Percentiles rank a stretch among this genome's conserved stretches.
Conservation (phyloP, 2,888 invertebrate species). For the Acanthopleura granulata region DNA sequence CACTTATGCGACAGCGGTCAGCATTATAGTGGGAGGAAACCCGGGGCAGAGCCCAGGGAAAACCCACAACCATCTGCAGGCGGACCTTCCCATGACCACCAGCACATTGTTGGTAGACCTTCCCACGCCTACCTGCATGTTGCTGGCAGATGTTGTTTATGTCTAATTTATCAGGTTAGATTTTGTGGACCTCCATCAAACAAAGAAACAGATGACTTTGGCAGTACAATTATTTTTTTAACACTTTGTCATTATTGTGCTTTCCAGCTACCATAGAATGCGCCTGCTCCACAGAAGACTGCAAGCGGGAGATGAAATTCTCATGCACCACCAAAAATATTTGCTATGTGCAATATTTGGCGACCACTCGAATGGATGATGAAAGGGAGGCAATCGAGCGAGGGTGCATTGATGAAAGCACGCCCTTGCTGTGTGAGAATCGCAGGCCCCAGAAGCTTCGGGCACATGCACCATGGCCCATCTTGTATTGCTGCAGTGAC, state of each 20-base stretch:
- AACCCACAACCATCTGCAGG: too few relatives aligned
- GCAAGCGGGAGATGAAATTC: conserved; percentile 46
- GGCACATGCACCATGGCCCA: conserved; percentile 63
- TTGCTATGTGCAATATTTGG: conserved; percentile 70
- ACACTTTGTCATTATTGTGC: background rate
- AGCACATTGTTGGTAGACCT: too few relatives aligned
- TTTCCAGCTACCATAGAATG: conserved; percentile 46
- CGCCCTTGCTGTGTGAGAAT: conserved; percentile 70
- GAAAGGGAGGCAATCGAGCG: conserved; percentile 54
- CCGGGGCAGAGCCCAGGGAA: too few relatives aligned
- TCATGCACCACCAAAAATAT: conserved; percentile 65
- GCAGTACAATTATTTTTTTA: background rate
- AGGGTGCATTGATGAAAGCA: conserved; percentile 68
- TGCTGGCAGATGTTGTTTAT: too few relatives aligned
- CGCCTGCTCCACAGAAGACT: conserved; percentile 68
- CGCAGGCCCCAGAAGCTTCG: conserved; percentile 57
- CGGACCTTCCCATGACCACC: too few relatives aligned
- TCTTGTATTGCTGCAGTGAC: conserved; percentile 67
- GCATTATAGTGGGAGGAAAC: too few relatives aligned
- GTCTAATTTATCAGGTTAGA: too few relatives aligned
- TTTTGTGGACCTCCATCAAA: too few relatives aligned
- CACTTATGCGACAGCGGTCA: too few relatives aligned
- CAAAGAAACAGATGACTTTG: too few relatives aligned
- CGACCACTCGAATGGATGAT: conserved; percentile 36
- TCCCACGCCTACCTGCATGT: too few relatives aligned